phyloP scores from a whole-genome alignment of 2,113 vertebrate genomes.

The Pygoscelis antarcticus region DNA sequence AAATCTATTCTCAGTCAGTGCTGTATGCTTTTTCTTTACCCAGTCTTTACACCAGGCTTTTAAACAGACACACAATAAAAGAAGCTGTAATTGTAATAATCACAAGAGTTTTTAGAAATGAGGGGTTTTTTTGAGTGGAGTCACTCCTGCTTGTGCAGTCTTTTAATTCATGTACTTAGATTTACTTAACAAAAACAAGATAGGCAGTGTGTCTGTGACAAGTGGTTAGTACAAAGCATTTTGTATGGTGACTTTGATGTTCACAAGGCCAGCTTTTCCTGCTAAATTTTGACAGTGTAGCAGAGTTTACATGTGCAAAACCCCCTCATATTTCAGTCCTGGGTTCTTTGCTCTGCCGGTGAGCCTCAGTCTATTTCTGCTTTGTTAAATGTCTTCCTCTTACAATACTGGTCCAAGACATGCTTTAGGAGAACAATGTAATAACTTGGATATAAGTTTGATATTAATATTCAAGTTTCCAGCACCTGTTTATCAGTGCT shows the following conservation, averaged over 20 bases:
- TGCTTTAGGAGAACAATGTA: background rate
- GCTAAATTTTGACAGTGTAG: background rate
- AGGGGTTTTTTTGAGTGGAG: conserved; percentile 1
- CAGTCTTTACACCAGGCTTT: conserved; percentile 27
- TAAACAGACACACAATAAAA: conserved; percentile 33
- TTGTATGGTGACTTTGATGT: background rate
- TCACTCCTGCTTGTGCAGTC: conserved; percentile 45
- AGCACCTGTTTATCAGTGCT: background rate
- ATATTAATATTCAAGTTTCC: background rate
- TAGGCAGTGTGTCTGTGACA: background rate
- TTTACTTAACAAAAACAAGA: conserved; percentile 59
- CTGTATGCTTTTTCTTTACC: conserved; percentile 32
- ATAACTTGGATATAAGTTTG: background rate
- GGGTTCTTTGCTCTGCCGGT: background rate
- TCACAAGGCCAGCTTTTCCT: background rate
- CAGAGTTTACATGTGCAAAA: background rate
- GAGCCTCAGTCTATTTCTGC: background rate
- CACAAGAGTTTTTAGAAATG: conserved; percentile 38
- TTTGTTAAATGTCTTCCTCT: background rate
- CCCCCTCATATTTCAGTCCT: background rate
- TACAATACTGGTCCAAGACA: background rate
- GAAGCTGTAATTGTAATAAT: conserved; percentile 46
- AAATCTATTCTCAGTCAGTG: conserved; percentile 18
- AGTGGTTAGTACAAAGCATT: conserved; percentile 37
- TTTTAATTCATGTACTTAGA: conserved; percentile 59